Evolutionary conservation across 2,797 vertebrate genomes (phyloP).

Genomic region (Pempheris klunzingeri): DNA sequence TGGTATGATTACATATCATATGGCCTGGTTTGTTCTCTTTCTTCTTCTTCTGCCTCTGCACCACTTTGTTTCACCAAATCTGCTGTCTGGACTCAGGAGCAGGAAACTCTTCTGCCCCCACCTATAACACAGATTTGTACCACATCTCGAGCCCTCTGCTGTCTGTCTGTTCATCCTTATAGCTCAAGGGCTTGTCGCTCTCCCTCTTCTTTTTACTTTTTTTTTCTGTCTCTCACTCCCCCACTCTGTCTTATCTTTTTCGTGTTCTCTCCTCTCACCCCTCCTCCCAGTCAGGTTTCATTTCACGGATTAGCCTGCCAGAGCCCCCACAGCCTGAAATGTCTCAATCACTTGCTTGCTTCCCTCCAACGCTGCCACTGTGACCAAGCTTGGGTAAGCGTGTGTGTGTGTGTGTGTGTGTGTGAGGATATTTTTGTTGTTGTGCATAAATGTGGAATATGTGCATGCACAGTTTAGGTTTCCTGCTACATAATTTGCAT

Average conservation of each 20-base stretch:
- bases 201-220: constrained; percentile 48
- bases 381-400: constrained; percentile 34
- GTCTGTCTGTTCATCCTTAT: constrained; percentile 65
- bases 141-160: constrained; percentile 40
- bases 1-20: constrained; percentile 18
- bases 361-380: constrained; percentile 49
- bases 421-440: constrained; percentile 23
- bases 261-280: constrained; percentile 73
- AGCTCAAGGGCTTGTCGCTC: constrained; percentile 73
- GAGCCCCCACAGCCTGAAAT: constrained; percentile 79
- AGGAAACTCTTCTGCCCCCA: constrained; percentile 50
- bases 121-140: constrained; percentile 63
- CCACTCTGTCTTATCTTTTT: constrained; percentile 74
- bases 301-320: constrained; percentile 83
- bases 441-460: constrained; percentile 39
- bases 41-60: constrained; percentile 24
- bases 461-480: constrained; percentile 40
- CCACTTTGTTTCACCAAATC: constrained; percentile 46
- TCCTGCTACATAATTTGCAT: constrained; percentile 60
- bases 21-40: constrained; percentile 30
- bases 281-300: constrained; percentile 81
- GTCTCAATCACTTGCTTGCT: constrained; percentile 79
- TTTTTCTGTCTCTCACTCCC: constrained; percentile 48
- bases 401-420: constrained; percentile 13
- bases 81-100: constrained; percentile 48